Evolutionary conservation across 2,113 vertebrate species (phyloP).

Genomic region (Carettochelys insculpta): DNA sequence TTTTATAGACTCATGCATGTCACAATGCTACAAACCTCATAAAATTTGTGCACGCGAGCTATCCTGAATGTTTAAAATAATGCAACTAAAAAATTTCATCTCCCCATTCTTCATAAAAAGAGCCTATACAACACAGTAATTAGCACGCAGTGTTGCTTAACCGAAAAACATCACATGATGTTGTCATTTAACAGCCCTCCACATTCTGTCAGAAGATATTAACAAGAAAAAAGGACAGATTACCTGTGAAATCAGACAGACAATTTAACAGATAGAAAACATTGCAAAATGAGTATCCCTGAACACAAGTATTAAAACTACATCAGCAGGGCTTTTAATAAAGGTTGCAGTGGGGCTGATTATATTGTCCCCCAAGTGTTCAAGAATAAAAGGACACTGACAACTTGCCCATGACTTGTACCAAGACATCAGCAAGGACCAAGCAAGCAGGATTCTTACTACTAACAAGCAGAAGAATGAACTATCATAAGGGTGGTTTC

Average conservation of each 20-base stretch:
- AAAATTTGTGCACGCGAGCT: not conserved
- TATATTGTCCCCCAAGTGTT: not conserved
- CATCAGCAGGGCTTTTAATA: not conserved
- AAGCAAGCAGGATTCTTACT: not conserved
- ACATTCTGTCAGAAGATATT: not conserved
- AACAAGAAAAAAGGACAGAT: not conserved
- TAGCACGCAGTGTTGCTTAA: not conserved
- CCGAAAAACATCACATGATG: not conserved
- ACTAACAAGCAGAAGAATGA: not conserved
- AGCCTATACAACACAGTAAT: not conserved
- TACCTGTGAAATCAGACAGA: not conserved
- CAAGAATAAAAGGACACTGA: not conserved
- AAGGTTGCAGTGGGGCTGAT: slow-evolving; percentile 17
- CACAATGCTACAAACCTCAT: not conserved
- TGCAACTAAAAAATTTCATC: not conserved
- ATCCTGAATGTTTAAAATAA: not conserved
- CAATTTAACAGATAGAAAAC: not conserved
- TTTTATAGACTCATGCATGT: not conserved
- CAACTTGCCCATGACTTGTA: not conserved
- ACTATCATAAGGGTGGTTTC: not conserved
- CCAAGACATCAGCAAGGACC: not conserved
- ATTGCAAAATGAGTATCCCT: not conserved
- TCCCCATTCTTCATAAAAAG: not conserved
- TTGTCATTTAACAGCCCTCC: not conserved
- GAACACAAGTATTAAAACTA: not conserved